These are phyloP conservation scores for Sebastes taczanowskii DNA, from an alignment of 2,797 vertebrate genomes.

Conservation along the genomic window DNA sequence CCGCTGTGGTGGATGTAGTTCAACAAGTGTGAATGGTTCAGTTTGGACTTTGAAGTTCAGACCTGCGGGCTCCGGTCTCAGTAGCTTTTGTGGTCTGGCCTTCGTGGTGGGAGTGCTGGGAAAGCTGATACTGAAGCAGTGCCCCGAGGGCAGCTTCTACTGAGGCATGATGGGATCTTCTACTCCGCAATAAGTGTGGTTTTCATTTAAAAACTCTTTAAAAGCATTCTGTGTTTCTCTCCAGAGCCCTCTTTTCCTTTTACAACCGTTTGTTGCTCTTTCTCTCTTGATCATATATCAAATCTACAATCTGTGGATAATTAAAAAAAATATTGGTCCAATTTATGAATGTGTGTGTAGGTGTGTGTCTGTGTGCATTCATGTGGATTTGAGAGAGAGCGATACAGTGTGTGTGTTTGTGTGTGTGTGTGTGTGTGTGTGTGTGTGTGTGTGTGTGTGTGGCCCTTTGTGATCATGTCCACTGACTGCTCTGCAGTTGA, in stretches of 20 bases:
- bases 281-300: not conserved
- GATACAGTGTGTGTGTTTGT: too few relatives aligned
- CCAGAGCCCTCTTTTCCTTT: not conserved
- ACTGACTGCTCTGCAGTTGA: not conserved
- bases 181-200: not conserved
- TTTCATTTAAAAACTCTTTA: slow-evolving; percentile 30
- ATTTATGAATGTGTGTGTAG: not conserved
- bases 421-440: not conserved
- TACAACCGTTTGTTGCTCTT: not conserved
- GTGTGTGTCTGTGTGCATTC: not conserved
- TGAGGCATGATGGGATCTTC: slow-evolving; percentile 44
- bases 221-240: not conserved
- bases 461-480: not conserved
- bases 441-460: not conserved
- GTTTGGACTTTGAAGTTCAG: slow-evolving; percentile 46
- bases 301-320: not conserved
- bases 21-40: slow-evolving; percentile 42
- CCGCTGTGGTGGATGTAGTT: not conserved
- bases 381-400: too few relatives aligned
- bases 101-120: slow-evolving; percentile 30
- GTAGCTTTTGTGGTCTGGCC: slow-evolving; percentile 22
- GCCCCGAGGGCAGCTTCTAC: slow-evolving; percentile 27
- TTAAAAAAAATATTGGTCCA: not conserved
- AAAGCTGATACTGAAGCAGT: slow-evolving; percentile 36
- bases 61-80: slow-evolving; percentile 29